Percentiles rank a stretch among this genome's conserved stretches.
Conservation (phyloP, 2,888 invertebrate species). For the Molanna angustata region DNA sequence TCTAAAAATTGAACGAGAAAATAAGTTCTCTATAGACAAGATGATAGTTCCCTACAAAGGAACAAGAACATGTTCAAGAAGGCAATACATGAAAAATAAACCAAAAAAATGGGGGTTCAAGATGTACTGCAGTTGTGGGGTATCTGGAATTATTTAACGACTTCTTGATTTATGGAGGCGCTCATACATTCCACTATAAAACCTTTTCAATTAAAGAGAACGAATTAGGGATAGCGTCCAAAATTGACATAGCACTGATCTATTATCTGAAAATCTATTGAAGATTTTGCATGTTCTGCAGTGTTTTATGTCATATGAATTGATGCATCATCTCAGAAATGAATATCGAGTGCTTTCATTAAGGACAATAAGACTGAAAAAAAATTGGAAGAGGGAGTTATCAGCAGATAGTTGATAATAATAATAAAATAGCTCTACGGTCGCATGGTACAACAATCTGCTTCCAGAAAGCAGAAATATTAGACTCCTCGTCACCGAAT, state of each 20-base stretch:
- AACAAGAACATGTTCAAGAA: constrained; percentile 17
- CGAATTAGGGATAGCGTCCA: background rate
- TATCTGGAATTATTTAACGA: constrained; percentile 31
- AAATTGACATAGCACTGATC: background rate
- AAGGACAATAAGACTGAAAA: background rate
- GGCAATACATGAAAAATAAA: constrained; percentile 17
- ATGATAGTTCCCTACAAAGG: constrained; percentile 32
- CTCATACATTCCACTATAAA: constrained; percentile 23
- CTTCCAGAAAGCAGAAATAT: too few relatives aligned
- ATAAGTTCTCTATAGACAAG: constrained; percentile 26
- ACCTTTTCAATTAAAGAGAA: background rate
- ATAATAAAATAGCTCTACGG: background rate
- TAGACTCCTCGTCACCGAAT: too few relatives aligned
- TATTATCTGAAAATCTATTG: background rate
- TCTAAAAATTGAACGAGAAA: constrained; percentile 22
- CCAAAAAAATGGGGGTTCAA: constrained; percentile 30
- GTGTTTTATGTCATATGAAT: background rate
- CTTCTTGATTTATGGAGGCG: constrained; percentile 29
- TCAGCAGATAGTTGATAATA: background rate
- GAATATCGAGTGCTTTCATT: background rate
- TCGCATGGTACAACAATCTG: background rate
- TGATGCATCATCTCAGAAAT: background rate
- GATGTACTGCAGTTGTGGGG: constrained; percentile 27
- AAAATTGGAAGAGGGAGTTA: background rate
- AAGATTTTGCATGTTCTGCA: background rate